Conservation (phyloP, 2,888 invertebrate genomes). For the Nudaria mundana region DNA sequence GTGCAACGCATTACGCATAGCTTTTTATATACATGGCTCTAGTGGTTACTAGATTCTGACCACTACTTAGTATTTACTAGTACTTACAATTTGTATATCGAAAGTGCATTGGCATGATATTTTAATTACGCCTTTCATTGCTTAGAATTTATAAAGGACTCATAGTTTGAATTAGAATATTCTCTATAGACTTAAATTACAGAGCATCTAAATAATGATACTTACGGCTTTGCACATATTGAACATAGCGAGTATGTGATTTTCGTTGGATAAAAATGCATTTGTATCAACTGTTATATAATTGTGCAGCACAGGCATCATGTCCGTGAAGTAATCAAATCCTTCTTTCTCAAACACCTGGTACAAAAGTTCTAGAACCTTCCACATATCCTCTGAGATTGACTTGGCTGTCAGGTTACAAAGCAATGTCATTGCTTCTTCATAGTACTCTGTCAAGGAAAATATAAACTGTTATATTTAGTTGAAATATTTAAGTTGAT, state of each 20-base stretch:
- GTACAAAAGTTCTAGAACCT: constrained; percentile 93
- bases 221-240: constrained; percentile 96
- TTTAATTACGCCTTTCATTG: too few species aligned
- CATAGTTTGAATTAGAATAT: too few species aligned
- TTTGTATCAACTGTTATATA: constrained; percentile 98
- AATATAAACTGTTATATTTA: background rate
- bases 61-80: too few species aligned
- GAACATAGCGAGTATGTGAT: constrained; percentile 93
- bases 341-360: constrained; percentile 96
- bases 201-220: constrained; percentile 16
- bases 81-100: too few species aligned
- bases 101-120: too few species aligned
- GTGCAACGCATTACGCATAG: too few species aligned
- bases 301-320: constrained; percentile 99
- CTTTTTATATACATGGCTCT: too few species aligned
- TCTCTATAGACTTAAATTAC: too few species aligned
- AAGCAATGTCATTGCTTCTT: constrained; percentile 96
- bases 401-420: constrained; percentile 94
- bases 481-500: too few species aligned
- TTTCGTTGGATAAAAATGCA: constrained; percentile 94
- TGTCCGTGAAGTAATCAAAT: constrained; percentile 97
- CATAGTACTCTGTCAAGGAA: constrained; percentile 91
- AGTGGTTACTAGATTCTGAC: too few species aligned
- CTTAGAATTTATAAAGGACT: too few species aligned
- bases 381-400: constrained; percentile 98